Evolutionary conservation across 2,888 invertebrate species (phyloP).

Genomic region (Cynaeus angustus): DNA sequence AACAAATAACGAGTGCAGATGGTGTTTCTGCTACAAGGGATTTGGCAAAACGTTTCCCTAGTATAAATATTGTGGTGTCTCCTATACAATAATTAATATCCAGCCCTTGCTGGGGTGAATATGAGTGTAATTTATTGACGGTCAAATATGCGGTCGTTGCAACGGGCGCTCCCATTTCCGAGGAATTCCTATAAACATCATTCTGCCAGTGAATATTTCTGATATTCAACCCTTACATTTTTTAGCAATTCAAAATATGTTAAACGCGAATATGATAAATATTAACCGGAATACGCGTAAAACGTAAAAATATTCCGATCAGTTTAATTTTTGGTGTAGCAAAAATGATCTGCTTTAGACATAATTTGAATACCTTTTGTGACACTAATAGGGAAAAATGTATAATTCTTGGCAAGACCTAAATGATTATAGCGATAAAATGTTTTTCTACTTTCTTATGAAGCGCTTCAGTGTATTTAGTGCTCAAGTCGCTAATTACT

Average conservation of each 20-base stretch:
- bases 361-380: no score
- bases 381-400: no score
- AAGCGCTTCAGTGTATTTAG: background rate
- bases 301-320: no score
- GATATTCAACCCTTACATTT: conserved; percentile 32
- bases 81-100: conserved; percentile 43
- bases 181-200: conserved; percentile 50
- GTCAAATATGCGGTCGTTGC: conserved; percentile 48
- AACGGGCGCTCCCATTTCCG: conserved; percentile 21
- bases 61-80: conserved; percentile 29
- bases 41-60: background rate
- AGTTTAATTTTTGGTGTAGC: no score
- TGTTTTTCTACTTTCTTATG: background rate
- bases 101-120: conserved; percentile 30
- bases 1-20: conserved; percentile 9
- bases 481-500: background rate
- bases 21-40: conserved; percentile 3
- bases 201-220: conserved; percentile 34
- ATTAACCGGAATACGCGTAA: background rate
- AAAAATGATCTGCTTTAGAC: no score
- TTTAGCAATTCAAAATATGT: background rate
- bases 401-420: no score
- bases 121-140: conserved; percentile 48
- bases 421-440: no score
- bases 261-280: conserved; percentile 1